These are phyloP conservation scores for Diprion similis DNA, from an alignment of 1,140 invertebrate genomes.

Conservation along the genomic window DNA sequence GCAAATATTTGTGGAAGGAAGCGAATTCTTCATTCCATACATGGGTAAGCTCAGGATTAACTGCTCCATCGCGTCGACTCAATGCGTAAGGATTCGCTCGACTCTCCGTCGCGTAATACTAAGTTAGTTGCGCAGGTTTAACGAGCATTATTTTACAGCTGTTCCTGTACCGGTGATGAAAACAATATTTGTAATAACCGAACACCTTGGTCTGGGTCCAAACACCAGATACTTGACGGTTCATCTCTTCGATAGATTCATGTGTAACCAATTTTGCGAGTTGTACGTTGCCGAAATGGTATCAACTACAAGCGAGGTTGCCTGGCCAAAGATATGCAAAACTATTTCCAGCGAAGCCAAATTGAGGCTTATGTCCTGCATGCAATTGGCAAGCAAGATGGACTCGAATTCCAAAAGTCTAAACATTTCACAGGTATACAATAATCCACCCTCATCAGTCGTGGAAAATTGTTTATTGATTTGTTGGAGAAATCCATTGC, in stretches of 20 bases:
- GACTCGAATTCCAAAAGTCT: conserved; percentile 37
- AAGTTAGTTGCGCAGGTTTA: background rate
- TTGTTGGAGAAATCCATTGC: no score
- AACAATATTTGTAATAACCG: conserved; percentile 41
- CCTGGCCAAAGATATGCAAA: conserved; percentile 28
- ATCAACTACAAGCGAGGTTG: background rate
- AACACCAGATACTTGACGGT: conserved; percentile 48
- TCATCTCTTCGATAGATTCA: conserved; percentile 49
- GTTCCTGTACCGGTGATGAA: conserved; percentile 37
- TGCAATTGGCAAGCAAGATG: conserved; percentile 52
- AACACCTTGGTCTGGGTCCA: conserved; percentile 35
- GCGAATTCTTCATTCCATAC: conserved; percentile 41
- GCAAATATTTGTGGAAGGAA: conserved; percentile 24
- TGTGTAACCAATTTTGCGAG: conserved; percentile 44
- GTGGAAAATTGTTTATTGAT: no score
- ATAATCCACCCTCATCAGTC: background rate
- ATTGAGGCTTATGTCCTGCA: conserved; percentile 44
- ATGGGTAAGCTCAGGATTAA: conserved; percentile 34
- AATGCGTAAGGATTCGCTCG: background rate
- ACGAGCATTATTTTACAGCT: conserved; percentile 28
- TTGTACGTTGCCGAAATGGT: conserved; percentile 25
- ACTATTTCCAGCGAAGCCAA: conserved; percentile 31
- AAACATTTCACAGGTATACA: conserved; percentile 38
- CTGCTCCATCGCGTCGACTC: background rate
- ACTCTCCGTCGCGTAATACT: background rate